Evolutionary conservation across 2,888 invertebrate species (phyloP).

Genomic region (Syrphus vitripennis): DNA sequence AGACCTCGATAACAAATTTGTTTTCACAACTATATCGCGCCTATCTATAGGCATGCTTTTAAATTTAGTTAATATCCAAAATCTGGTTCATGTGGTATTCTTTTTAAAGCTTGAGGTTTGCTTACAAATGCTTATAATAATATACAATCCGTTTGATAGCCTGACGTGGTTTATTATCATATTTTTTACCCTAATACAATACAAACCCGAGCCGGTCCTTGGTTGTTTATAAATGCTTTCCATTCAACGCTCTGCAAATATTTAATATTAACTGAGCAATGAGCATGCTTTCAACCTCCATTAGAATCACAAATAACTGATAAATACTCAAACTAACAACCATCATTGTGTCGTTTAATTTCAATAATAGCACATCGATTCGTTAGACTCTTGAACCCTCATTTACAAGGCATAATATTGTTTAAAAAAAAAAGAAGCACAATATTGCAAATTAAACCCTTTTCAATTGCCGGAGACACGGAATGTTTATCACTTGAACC

Average conservation of each 20-base stretch:
- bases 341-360: slow-evolving; percentile 21
- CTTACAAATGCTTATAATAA: background rate
- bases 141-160: background rate
- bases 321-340: background rate
- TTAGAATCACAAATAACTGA: slow-evolving; percentile 25
- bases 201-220: background rate
- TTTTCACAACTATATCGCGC: too few species aligned
- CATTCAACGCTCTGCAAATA: slow-evolving; percentile 11
- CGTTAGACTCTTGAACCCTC: slow-evolving; percentile 23
- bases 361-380: slow-evolving; percentile 43
- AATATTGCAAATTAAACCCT: slow-evolving; percentile 70
- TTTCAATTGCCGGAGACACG: slow-evolving; percentile 64
- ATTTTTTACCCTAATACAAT: background rate
- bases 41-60: too few species aligned
- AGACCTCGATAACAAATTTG: too few species aligned
- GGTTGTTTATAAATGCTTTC: background rate
- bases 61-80: too few species aligned
- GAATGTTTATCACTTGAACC: slow-evolving; percentile 63
- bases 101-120: background rate
- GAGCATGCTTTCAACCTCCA: slow-evolving; percentile 2
- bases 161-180: slow-evolving; percentile 17
- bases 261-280: slow-evolving; percentile 12
- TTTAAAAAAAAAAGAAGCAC: slow-evolving; percentile 42
- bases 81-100: too few species aligned
- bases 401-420: slow-evolving; percentile 42